Percentiles rank a stretch among this genome's conserved stretches.
phyloP scores from a whole-genome alignment of 2,113 vertebrate species.

The Vidua macroura region DNA sequence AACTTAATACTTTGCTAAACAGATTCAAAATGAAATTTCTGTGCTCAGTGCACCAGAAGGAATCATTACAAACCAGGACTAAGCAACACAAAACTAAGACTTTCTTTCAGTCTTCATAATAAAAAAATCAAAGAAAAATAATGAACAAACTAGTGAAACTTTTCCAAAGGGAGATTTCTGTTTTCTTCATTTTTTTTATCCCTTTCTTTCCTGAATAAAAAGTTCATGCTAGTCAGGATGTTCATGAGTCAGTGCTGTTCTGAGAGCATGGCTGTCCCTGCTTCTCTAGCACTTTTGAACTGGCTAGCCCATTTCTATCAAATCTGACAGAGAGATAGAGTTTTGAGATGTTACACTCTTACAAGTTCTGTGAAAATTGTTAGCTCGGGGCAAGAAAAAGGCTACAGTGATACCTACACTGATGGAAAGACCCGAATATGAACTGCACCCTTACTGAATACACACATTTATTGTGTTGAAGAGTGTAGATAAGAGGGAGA shows the following conservation, averaged over 20 bases:
- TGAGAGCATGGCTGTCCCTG: not conserved
- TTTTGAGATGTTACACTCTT: not conserved
- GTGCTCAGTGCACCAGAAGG: not conserved
- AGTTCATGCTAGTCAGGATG: not conserved
- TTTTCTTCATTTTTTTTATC: not conserved
- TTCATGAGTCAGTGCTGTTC: not conserved
- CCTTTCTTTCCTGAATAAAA: not conserved
- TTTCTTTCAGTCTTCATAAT: not conserved
- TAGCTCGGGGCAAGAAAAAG: not conserved
- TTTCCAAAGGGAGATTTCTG: not conserved
- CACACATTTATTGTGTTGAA: not conserved
- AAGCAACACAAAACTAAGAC: not conserved
- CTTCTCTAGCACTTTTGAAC: not conserved
- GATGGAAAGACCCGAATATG: not conserved
- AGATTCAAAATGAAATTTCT: not conserved
- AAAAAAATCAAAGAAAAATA: not conserved
- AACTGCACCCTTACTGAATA: not conserved
- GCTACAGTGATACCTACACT: not conserved
- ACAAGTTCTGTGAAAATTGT: not conserved
- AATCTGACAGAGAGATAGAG: not conserved
- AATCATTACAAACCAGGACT: not conserved
- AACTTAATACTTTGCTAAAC: not conserved
- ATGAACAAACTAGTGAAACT: not conserved
- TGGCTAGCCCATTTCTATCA: not conserved
- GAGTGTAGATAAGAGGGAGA: not conserved